phyloP scores from a whole-genome alignment of 2,797 vertebrate species.

The Acestrorhynchus altus region DNA sequence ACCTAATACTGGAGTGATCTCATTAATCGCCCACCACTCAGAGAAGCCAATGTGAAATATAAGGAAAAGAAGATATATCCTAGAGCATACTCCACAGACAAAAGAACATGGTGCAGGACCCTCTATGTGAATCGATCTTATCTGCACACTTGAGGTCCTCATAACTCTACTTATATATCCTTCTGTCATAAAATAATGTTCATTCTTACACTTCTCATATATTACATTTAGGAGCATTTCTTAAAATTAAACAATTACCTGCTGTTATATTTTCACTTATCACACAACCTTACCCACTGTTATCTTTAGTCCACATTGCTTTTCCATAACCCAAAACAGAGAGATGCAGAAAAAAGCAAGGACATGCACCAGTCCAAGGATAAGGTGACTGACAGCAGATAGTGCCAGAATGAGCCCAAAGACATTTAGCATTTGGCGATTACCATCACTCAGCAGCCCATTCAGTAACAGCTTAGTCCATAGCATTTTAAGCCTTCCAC shows the following conservation, averaged over 20 bases:
- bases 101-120: conserved; percentile 16
- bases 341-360: neutral
- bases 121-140: conserved; percentile 7
- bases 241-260: neutral
- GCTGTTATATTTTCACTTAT: no score
- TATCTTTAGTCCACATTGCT: neutral
- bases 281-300: neutral
- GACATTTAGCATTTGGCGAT: conserved; percentile 26
- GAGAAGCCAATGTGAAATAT: conserved; percentile 29
- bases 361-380: neutral
- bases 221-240: neutral
- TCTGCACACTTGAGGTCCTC: neutral
- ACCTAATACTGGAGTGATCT: conserved; percentile 39
- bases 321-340: neutral
- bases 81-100: conserved; percentile 12
- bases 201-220: neutral
- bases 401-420: conserved; percentile 2
- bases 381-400: conserved; percentile 11
- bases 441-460: conserved; percentile 4
- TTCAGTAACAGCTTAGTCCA: conserved; percentile 37
- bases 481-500: conserved; percentile 33
- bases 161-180: neutral
- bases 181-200: neutral
- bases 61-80: conserved; percentile 16
- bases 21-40: conserved; percentile 46